Base-by-base conservation (phyloP, 2,888 invertebrate genomes). In the Macroteleia sp. region DNA sequence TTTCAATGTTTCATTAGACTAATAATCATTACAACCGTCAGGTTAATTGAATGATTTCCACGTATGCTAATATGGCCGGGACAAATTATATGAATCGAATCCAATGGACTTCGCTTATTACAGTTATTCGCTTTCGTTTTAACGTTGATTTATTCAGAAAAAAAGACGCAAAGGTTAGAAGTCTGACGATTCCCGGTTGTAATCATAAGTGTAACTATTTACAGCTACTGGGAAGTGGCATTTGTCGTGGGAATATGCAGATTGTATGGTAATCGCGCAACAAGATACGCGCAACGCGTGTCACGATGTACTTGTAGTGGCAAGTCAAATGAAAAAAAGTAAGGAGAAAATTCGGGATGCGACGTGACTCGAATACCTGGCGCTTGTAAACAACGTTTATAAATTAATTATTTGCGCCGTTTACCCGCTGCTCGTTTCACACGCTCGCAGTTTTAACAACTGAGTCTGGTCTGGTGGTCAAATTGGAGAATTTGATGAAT, bases 231-330 rank as follows among this genome's bases (percentile, higher is more conserved):
- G 77, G 84, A 85, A 85, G 85, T 82, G 79, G 81, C 57, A 76
- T 83, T 83, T 75, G 83, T 81, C 84, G 80, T 79, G 81, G 83
- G 85, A 77, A 86, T 89, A 90, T 88, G 88, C 88, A 89, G 88
- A 89, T 89, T 85, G 85, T 88, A 89, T 89, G 89, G 84, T 88
- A 89, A 90, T 89, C 82, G 77, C 57, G 77, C 64, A 82, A 81
- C 83, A 80, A 87, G 87, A 84, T 83, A 83, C 83, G 83, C 86
- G 83, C 83, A 85, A 84, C 83, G 85, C 84, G 86, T 85, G 85
- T 87, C 83, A 66, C 69, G 69, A 46, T 59, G 76, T 73, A 57
- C 67, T 69, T 64, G 56, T 57, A 76, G 17, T 30, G 66, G 41
- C 32, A 22, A 67, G 64, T 57, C 25, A 8, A 52, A 54, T 25